Evolutionary conservation across 2,797 vertebrate species (phyloP).

Genomic region (Trematomus bernacchii): DNA sequence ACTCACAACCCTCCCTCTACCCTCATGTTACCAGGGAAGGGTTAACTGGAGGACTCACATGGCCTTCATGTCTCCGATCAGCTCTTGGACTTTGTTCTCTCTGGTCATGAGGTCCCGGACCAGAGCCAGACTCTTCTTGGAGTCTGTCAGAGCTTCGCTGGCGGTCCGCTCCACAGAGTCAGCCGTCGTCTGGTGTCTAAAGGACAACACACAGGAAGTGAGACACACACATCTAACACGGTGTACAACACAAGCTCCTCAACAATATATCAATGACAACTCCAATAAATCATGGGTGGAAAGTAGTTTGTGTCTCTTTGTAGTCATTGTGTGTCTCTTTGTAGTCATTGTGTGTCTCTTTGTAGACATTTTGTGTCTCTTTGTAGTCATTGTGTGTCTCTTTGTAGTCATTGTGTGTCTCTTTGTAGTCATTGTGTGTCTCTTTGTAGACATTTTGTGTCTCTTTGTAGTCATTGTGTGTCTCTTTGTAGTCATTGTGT

Average conservation of each 20-base stretch:
- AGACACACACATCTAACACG: background rate
- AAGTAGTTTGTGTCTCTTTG: no score
- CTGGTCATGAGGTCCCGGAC: conserved; percentile 57
- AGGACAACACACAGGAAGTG: conserved; percentile 7
- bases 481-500: no score
- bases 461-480: no score
- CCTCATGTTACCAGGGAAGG: no score
- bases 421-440: rapidly evolving
- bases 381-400: no score
- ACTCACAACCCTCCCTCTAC: no score
- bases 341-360: no score
- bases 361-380: no score
- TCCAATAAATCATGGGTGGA: no score
- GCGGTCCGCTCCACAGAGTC: conserved; percentile 72
- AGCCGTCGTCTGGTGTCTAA: conserved; percentile 86
- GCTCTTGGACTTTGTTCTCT: conserved; percentile 80
- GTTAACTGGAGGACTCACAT: conserved; percentile 51
- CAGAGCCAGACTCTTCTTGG: conserved; percentile 79
- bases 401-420: no score
- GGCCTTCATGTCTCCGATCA: conserved; percentile 63
- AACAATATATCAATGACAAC: background rate
- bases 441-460: no score
- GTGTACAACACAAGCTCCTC: background rate
- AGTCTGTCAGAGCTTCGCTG: conserved; percentile 71
- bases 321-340: no score